A percentile compares a stretch with the other conserved stretches of the same genome.
Conservation (phyloP, 1,140 invertebrate species). For the Atta cephalotes region DNA sequence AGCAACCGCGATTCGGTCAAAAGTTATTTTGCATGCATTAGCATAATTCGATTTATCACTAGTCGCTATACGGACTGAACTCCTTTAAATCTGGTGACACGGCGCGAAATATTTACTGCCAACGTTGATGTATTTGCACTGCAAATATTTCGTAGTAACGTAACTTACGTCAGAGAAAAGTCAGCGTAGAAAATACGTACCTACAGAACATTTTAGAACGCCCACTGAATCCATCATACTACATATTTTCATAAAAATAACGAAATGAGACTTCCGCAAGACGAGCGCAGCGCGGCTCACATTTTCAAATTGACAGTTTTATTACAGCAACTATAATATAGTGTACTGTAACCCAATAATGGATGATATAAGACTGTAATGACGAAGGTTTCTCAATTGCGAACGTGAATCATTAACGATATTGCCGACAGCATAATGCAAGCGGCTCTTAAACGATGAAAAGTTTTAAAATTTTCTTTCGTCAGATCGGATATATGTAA, state of each 20-base stretch:
- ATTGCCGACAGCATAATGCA: background rate
- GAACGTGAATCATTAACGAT: slow-evolving; percentile 8
- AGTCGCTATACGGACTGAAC: background rate
- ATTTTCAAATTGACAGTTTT: slow-evolving; percentile 8
- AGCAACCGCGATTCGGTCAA: background rate
- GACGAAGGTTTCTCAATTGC: slow-evolving; percentile 35
- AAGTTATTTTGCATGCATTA: slow-evolving; percentile 35
- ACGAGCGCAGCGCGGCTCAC: background rate
- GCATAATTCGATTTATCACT: slow-evolving; percentile 47
- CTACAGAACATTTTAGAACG: background rate
- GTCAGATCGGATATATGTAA: slow-evolving; percentile 36
- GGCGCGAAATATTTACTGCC: slow-evolving; percentile 26
- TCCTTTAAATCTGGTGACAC: slow-evolving; percentile 23
- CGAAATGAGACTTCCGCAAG: background rate
- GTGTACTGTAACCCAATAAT: background rate
- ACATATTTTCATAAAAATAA: slow-evolving; percentile 10
- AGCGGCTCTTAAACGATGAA: background rate
- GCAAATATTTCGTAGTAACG: background rate
- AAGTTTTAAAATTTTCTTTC: slow-evolving; percentile 48
- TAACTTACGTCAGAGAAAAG: slow-evolving; percentile 30
- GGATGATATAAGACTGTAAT: slow-evolving; percentile 18
- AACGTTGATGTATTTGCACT: slow-evolving; percentile 48
- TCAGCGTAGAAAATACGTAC: slow-evolving; percentile 7
- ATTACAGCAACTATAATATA: background rate
- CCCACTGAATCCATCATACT: background rate